Base-by-base conservation (phyloP, 2,888 invertebrate genomes). In the Drosophila borborema region DNA sequence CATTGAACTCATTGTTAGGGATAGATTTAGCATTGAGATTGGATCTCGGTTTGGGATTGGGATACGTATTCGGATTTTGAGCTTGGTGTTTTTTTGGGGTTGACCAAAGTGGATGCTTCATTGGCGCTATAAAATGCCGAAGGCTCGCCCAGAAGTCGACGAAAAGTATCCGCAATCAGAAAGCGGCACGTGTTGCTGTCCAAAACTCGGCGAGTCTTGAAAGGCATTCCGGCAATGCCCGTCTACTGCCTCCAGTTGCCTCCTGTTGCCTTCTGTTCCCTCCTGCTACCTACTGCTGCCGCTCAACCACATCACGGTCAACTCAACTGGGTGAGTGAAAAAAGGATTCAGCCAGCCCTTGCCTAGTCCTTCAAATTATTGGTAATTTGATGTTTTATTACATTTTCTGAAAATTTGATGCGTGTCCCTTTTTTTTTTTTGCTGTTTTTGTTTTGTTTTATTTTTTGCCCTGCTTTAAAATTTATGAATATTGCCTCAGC, bases 311-410 rank as follows among this genome's bases (percentile, higher is more conserved):
- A n/a, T n/a, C 40, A 40, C 40, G 40, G 2, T 41, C 41, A 41
- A 41, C n/a, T 41, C 41, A n/a, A 41, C 8, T 41, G 41, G 8
- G n/a, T 3, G 41, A 41, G 41, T n/a, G 41, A 41, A 41, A 82
- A 81, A 87, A 70, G 81, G 86, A 71, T 77, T 82, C 64, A 71
- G 34, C 49, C 54, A 63, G 18, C 18, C 41, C 61, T 10, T 3
- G 12, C 28, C 49, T 54, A 67, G 40, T 56, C 56, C 36, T 53
- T 60, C 48, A 79, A 86, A 83, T 86, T 71, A 88, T 86, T 74
- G 73, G 79, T 86, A 88, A 85, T 81, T 85, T 81, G 78, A 80
- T 87, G 74, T 75, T 82, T 85, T 87, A 87, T 88, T 88, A 80
- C 68, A 78, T 82, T 84, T 80, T 70, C 62, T 51, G 51, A 66